phyloP scores from a whole-genome alignment of 2,888 invertebrate species.

The Galerucella pusilla region DNA sequence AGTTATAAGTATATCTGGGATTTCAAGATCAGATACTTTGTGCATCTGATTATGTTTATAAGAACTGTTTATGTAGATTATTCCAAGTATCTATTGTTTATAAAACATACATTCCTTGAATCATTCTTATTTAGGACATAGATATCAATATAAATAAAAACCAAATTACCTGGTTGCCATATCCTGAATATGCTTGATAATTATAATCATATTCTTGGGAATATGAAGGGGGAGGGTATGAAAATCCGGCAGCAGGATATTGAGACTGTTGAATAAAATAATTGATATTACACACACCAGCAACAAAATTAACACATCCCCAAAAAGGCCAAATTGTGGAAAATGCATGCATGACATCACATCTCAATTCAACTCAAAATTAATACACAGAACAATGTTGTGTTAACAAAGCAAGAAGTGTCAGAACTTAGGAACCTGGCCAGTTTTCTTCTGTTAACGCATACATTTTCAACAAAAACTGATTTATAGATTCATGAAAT shows the following conservation, averaged over 20 bases:
- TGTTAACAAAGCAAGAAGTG: too few relatives aligned
- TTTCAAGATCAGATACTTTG: neutral
- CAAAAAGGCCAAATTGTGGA: too few relatives aligned
- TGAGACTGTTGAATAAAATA: conserved; percentile 9
- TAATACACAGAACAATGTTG: too few relatives aligned
- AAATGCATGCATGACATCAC: too few relatives aligned
- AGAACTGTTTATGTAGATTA: neutral
- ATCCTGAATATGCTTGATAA: conserved; percentile 52
- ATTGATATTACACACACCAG: neutral
- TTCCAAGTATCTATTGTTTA: neutral
- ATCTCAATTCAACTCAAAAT: too few relatives aligned
- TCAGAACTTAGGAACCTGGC: too few relatives aligned
- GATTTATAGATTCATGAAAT: too few relatives aligned
- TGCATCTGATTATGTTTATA: neutral
- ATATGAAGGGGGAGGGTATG: neutral
- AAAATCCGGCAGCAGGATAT: neutral
- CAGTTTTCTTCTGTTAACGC: too few relatives aligned
- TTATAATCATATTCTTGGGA: conserved; percentile 51
- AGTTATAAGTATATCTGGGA: neutral
- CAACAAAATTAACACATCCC: neutral
- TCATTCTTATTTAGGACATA: neutral
- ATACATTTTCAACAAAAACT: too few relatives aligned
- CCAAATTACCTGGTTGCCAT: conserved; percentile 40
- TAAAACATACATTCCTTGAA: neutral
- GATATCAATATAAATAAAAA: neutral